Evolutionary conservation across 1,140 invertebrate genomes (phyloP), one percentile per base, ranked within the genome.

Genomic region (Apolygus lucorum): DNA sequence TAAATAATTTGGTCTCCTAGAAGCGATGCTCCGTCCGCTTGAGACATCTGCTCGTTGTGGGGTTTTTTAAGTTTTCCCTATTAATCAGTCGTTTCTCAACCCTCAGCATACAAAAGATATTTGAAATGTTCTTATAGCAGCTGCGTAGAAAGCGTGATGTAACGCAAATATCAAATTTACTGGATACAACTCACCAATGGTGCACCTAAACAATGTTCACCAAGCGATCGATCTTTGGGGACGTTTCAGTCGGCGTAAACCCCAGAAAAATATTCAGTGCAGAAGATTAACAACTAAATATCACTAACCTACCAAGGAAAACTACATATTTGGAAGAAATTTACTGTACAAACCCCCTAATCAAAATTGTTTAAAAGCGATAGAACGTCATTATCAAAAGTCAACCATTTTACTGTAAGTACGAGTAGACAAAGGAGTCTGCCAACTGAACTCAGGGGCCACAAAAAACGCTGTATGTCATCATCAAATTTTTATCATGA

Each of bases 361-460:
- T 59, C 54, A 59, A 59, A 59, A 59, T 4, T 17, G 22, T 59
- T 59, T 22, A 59, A 17, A 59, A 59, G 54, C 54, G 11, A 22
- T 59, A 28, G 29, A 34, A 66, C 29, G 28, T 66, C 28, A 66
- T 66, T 66, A 66, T 66, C 64, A 66, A 66, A 66, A 17, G 64
- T 66, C 64, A 34, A 42, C 64, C 64, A 66, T 66, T 34, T 66
- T 66, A 25, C 62, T 63, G 17, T 11, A 8, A 11, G 34, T 59
- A 59, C 22, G 34, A 42, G 34, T 42, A 8, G 34, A 42, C 34
- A 42, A 42, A 42, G n/a, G n/a, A n/a, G n/a, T n/a, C n/a, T n/a
- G n/a, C n/a, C n/a, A n/a, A n/a, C n/a, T n/a, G n/a, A n/a, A n/a
- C n/a, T n/a, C n/a, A n/a, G n/a, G n/a, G n/a, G n/a, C n/a, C n/a